Evolutionary conservation across 2,888 invertebrate species (phyloP).

Genomic region (Drosophila prolongata): DNA sequence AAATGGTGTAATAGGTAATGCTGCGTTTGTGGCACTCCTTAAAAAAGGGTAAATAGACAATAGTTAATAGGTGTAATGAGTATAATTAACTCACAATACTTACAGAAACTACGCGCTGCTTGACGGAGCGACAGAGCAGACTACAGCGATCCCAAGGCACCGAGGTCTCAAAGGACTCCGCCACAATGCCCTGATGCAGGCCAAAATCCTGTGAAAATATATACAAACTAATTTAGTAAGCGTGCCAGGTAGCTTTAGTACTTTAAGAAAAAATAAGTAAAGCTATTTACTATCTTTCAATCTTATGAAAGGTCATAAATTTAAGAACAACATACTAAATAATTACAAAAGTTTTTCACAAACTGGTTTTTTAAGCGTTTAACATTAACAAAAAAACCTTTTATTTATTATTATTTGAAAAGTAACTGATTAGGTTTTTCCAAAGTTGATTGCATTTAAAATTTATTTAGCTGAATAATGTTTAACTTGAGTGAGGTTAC

Average conservation of each 20-base stretch:
- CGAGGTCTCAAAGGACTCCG: conserved; percentile 99
- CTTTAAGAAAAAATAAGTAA: no score
- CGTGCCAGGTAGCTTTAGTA: no score
- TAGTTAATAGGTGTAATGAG: background rate
- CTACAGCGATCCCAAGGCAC: conserved; percentile 97
- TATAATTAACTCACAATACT: conserved; percentile 34
- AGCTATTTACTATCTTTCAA: no score
- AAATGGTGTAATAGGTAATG: conserved; percentile 88
- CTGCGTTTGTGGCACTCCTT: conserved; percentile 87
- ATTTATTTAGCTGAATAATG: no score
- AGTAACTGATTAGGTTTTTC: no score
- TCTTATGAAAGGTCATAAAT: no score
- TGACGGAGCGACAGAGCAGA: conserved; percentile 94
- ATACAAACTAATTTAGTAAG: no score
- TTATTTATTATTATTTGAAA: background rate
- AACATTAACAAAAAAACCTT: no score
- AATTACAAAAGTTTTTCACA: no score
- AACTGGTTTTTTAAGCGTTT: no score
- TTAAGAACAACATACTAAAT: no score
- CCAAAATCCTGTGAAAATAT: conserved; percentile 90
- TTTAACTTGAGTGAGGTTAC: background rate
- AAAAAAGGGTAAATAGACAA: background rate
- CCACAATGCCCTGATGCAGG: conserved; percentile 93
- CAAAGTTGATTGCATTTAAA: no score
- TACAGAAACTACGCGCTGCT: conserved; percentile 89